Base-by-base conservation (phyloP, 1,140 invertebrate genomes). In the Trissolcus basalis region DNA sequence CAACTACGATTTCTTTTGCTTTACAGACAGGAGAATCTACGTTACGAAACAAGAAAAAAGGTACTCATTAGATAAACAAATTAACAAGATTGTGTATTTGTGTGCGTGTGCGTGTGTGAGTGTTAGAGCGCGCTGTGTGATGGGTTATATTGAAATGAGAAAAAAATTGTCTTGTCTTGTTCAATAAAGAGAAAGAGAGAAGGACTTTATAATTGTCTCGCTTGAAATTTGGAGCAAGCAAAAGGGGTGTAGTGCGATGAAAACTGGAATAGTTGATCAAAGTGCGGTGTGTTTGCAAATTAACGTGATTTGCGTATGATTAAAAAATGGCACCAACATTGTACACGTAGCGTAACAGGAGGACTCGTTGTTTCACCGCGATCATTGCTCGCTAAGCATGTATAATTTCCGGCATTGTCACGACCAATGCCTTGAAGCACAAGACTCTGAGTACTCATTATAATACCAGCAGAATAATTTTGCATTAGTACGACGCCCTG, bases 361-460 rank as follows among this genome's bases (percentile, higher is more conserved):
- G 93, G 90, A 80, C 94, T 96, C 58, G 93, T 91, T n/a, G 93
- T 95, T 82, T 95, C 94, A 0, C 95, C 95, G 43, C 93, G 90
- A 51, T 92, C 91, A 85, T 97, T 97, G 71, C 92, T 91, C 6
- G 95, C 95, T 11, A 93, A 86, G 82, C 95, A 96, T 45, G 94
- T 94, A 86, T 97, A 97, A 77, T 92, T 92, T 0, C 96, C 96
- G 35, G 93, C 92, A 80, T 96, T 92, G 55, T 94, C 91, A 41
- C 94, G 90, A 4, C 93, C 93, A 70, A 97, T 94, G 75, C 93
- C 93, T 86, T 96, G 95, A 36, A 97, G 90, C 4, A 96, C 95
- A 68, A 97, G 89, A 73, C 94, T 96, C 82, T 95, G 93, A 13
- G 95, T 95, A 80, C 94, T 96, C 82, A 96, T 94, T 79, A 96